Conservation (phyloP, 2,888 invertebrate genomes). For the Cynaeus angustus region DNA sequence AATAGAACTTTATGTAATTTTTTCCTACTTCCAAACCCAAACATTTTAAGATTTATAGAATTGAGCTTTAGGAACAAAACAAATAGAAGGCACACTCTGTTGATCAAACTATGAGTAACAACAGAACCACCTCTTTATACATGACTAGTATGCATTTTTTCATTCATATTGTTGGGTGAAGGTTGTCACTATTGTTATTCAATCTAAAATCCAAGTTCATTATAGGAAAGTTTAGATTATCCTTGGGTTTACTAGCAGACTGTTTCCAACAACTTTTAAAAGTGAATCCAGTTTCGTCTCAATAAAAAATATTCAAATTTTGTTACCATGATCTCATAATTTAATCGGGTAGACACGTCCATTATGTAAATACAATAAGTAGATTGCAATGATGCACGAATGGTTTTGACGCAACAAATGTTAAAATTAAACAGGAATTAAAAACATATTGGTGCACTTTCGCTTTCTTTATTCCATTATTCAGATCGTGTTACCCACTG, state of each 20-base stretch:
- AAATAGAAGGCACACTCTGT: too few species aligned
- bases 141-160: neutral
- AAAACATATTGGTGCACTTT: conserved; percentile 42
- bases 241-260: conserved; percentile 8
- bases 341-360: conserved; percentile 1
- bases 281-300: conserved; percentile 21
- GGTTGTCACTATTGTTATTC: conserved; percentile 7
- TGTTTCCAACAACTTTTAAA: conserved; percentile 5
- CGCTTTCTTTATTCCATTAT: conserved; percentile 46
- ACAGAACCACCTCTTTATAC: neutral
- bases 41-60: too few species aligned
- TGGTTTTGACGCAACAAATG: neutral
- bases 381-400: neutral
- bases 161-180: conserved; percentile 4
- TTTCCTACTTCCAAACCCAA: too few species aligned
- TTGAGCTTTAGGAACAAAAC: too few species aligned
- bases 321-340: neutral
- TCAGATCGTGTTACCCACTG: conserved; percentile 21
- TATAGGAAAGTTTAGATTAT: conserved; percentile 26
- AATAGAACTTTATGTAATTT: too few species aligned
- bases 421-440: conserved; percentile 26
- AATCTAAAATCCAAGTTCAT: conserved; percentile 13
- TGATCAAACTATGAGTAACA: too few species aligned
- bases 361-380: conserved; percentile 12
- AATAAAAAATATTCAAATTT: conserved; percentile 1